Base-by-base conservation (phyloP, 2,113 vertebrate genomes). In the Caranx melampygus region DNA sequence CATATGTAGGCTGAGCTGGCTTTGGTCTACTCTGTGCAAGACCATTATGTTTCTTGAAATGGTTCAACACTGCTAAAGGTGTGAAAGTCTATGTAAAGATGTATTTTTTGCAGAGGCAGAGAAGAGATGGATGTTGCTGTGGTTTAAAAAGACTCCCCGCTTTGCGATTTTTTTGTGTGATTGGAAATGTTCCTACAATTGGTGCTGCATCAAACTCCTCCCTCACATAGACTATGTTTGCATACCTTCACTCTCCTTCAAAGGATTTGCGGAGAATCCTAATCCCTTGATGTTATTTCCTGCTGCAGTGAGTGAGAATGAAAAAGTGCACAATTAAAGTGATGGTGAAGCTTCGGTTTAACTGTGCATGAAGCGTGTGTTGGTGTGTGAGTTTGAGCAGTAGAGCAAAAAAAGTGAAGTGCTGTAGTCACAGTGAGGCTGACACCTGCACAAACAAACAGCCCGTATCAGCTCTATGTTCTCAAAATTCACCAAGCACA, bases 1-100 rank as follows among this genome's bases (percentile, higher is more conserved):
- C 78, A 61, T 82, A 78, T 83, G 87, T 74, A 79, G 89, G 85
- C 83, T 14, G 80, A 63, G 60, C 40, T 78, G 87, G 83, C 78
- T 73, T 59, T 4, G 37, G 33, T 66, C 21, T 37, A 15, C 47
- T 79, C 5, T 4, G 45, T 54, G 57, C 14, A n/a, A 79, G 49
- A 59, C 49, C 13, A 11, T 44, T 26, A 16, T 16, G 6, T 78
- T 79, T 81, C 62, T 74, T 51, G 31, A 78, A 60, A 52, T 49
- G 2, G 37, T 47, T 75, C 14, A 42, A 64, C 35, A 33, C 14
- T 72, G 44, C 51, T 64, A 18, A 68, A 72, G 64, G 64, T 77
- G 80, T 75, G 26, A 82, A 51, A 49, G 18, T 47, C n/a, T 72
- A 31, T 79, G 33, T 64, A 51, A 34, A 70, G 31, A 72, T 74